These are phyloP conservation scores for Palythoa caribaeorum DNA, from an alignment of 92 coral and sea anemone species.

Conservation along the genomic window DNA sequence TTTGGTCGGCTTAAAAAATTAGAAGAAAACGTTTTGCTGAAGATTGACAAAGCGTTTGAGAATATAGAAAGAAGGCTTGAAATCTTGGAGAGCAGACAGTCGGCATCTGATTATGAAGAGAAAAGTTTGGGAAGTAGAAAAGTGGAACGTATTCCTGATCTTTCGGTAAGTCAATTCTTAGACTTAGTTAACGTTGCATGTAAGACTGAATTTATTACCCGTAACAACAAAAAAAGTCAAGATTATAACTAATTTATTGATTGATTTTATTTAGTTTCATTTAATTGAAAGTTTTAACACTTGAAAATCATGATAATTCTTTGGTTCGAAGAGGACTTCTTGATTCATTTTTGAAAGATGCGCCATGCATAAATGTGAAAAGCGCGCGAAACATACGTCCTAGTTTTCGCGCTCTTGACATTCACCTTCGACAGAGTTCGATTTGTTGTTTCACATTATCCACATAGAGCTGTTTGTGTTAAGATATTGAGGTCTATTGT, in stretches of 20 bases:
- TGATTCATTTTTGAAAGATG: neutral
- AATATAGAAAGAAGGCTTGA: neutral
- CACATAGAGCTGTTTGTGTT: neutral
- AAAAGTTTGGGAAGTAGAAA: slow-evolving; percentile 16
- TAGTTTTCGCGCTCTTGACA: neutral
- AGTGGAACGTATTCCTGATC: slow-evolving; percentile 15
- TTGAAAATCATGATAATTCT: neutral
- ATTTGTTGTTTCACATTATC: neutral
- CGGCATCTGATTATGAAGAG: neutral
- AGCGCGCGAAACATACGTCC: neutral
- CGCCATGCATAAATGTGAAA: neutral
- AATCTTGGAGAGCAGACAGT: neutral
- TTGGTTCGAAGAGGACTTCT: slow-evolving; percentile 1
- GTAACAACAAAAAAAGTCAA: slow-evolving; percentile 6
- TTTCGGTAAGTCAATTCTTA: neutral
- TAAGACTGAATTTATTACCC: neutral
- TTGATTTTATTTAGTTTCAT: slow-evolving; percentile 10
- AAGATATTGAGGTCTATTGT: neutral
- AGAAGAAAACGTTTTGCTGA: neutral
- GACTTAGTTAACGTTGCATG: slow-evolving; percentile 1
- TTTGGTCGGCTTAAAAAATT: neutral
- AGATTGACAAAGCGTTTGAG: neutral
- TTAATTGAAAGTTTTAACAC: neutral
- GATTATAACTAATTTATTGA: neutral
- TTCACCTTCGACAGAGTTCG: slow-evolving; percentile 4